Base-by-base conservation (phyloP, 2,888 invertebrate genomes). In the Microplitis deprimator region DNA sequence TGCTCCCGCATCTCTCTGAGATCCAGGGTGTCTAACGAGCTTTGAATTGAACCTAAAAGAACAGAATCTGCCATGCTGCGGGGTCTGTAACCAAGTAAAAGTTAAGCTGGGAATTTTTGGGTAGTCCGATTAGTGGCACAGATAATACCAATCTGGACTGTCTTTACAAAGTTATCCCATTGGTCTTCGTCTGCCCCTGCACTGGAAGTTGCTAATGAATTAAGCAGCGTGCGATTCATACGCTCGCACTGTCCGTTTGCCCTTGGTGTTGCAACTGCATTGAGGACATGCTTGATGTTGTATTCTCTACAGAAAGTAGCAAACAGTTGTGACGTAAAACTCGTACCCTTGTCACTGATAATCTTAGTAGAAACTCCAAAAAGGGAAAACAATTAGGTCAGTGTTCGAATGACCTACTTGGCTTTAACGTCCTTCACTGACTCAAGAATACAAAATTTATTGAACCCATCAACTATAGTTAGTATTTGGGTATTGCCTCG, bases 281-380 rank as follows among this genome's bases (percentile, higher is more conserved):
- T 86, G 16, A 73, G 7, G 82, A 85, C 75, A 64, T 86, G 87
- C 8, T 82, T 80, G 7, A 87, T 82, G 5, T 81, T 82, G 60
- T 85, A 80, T n/a, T 84, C 81, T 6, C 78, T 68, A 77, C 87
- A 89, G 77, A 86, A 88, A 6, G 79, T 73, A 72, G 82, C 77
- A 74, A 90, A 90, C 6, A 73, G 67, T 17, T 82, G 80, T 1
- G 87, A 85, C 0, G 89, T 90, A 75, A 88, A 90, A 6, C 83
- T 82, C 13, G 86, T 84, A n/a, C 90, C 89, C 41, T 86, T 78
- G 76, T 90, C 90, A 1, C 85, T 84, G 13, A 90, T 85, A n/a
- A 89, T 79, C n/a, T 84, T 76, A 1, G 73, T 81, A 16, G 85
- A 84, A 29, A 79, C 80, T 0, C 88, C 86, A 79, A 86, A 87